These are phyloP conservation scores for Pseudopipra pipra DNA, from an alignment of 2,113 vertebrate species.

Conservation along the genomic window DNA sequence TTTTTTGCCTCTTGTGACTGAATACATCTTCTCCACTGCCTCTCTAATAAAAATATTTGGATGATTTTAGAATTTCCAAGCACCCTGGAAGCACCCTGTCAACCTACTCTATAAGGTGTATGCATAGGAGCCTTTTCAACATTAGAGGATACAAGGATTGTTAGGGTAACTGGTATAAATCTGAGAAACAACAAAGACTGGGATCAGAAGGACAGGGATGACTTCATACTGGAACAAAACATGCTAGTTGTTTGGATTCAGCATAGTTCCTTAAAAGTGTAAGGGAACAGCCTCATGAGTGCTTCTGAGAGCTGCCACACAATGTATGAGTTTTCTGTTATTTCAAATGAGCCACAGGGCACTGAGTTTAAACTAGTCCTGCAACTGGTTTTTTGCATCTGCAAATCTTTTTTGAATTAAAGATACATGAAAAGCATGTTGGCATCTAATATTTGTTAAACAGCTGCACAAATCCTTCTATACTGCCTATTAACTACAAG, in stretches of 20 bases:
- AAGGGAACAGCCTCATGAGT: neutral
- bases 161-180: neutral
- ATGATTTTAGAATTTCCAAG: slow-evolving; percentile 11
- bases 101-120: neutral
- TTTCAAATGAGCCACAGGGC: neutral
- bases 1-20: neutral
- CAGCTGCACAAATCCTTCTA: neutral
- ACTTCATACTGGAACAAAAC: neutral
- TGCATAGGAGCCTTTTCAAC: neutral
- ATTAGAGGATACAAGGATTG: neutral
- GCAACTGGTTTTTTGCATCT: neutral
- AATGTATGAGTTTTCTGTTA: neutral
- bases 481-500: neutral
- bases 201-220: neutral
- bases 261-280: neutral
- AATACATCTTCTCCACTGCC: slow-evolving; percentile 29
- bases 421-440: neutral
- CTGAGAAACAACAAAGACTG: neutral
- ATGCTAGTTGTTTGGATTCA: neutral
- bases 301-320: neutral
- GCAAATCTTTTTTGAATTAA: neutral
- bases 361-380: neutral
- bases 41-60: neutral
- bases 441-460: neutral
- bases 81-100: slow-evolving; percentile 53